Evolutionary conservation across 2,888 invertebrate genomes (phyloP), one percentile per base, ranked within the genome.

Genomic region (Ptilodon capucinus): DNA sequence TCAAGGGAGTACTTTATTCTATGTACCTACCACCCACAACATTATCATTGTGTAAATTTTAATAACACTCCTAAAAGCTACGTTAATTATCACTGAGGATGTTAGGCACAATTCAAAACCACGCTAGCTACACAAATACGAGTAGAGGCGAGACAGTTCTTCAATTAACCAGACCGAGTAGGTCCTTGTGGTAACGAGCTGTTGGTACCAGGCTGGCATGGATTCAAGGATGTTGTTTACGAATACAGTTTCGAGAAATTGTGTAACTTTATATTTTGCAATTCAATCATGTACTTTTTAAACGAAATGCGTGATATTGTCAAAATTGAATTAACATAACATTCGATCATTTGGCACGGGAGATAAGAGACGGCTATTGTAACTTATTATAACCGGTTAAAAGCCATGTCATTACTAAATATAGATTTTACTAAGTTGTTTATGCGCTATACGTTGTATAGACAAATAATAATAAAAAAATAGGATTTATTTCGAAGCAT

Each of bases 121-220:
- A 34, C 35, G 50, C 34, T 35, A 35, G 17, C 18, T 30, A 11
- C 28, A 63, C 67, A 59, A 52, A 52, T 49, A 46, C 48, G 43
- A 54, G 56, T 45, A 53, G 38, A 46, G 46, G 44, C 41, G 36
- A 19, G 46, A 52, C 46, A 44, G 48, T 44, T 46, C 57, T 60
- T 64, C 67, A 64, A 67, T 64, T 64, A 64, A 57, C 34, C 52
- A 60, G 43, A 49, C 48, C 38, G 52, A 48, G 49, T 32, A 30
- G 34, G 51, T 46, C 48, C 67, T 66, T 46, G 46, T 54, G 42
- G 43, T 60, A 64, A 64, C 61, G 67, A 64, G 53, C 51, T 51
- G 51, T 41, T 21, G 46, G 44, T 11, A 35, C 11, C 35, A 35
- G 35, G 4, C 35, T 35, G 14, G 32, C 8, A 17, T 35, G 35